Conservation (phyloP, 2,797 vertebrate species). For the Lophotriccus pileatus region DNA sequence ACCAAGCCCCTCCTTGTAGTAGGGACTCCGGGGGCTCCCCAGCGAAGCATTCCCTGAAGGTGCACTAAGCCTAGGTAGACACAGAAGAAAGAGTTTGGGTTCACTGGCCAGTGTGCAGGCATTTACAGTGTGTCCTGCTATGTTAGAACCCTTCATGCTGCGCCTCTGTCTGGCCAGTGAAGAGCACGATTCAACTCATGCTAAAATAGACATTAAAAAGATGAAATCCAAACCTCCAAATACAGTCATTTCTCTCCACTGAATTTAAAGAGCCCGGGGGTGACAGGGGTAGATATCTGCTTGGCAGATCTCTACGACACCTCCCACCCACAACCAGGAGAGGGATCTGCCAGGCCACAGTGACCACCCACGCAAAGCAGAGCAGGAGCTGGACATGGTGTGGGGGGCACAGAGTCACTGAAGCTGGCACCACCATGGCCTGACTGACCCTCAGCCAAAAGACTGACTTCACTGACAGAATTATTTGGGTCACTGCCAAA, state of each 20-base stretch:
- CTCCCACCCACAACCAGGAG: background rate
- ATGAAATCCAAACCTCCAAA: background rate
- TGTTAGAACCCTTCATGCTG: background rate
- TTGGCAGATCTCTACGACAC: background rate
- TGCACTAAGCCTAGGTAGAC: background rate
- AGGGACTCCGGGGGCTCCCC: background rate
- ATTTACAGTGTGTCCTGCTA: background rate
- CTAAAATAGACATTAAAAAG: background rate
- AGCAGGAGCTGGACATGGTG: background rate
- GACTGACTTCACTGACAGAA: background rate
- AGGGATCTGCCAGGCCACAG: background rate
- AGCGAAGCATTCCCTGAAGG: background rate
- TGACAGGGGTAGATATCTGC: background rate
- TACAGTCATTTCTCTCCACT: background rate
- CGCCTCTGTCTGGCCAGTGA: accelerated
- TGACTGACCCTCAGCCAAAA: background rate
- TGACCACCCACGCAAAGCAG: background rate
- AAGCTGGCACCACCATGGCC: background rate
- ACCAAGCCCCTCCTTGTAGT: background rate
- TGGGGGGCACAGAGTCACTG: accelerated
- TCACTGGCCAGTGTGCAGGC: background rate
- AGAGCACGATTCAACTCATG: background rate
- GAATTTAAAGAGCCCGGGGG: background rate
- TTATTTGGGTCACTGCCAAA: background rate
- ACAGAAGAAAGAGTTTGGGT: background rate